Evolutionary conservation across 2,797 vertebrate species (phyloP), one percentile per base, ranked within the genome.

Genomic region (Crocodylus rhombifer): DNA sequence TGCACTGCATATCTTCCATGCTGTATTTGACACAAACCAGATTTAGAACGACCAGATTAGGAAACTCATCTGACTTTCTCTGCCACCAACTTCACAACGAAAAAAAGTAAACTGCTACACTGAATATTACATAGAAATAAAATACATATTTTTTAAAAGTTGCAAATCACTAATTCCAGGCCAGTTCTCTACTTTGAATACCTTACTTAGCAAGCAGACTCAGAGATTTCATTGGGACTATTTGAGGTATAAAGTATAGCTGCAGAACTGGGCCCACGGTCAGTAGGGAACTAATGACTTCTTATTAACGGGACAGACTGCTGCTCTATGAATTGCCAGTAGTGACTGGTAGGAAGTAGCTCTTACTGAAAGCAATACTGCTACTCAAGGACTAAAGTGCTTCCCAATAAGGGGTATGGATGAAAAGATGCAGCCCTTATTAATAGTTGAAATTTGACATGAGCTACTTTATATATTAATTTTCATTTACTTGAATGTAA

Each of bases 11-110:
- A 86, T 92, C 93, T 95, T 91, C 78, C 77, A 75, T 89, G 80
- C 85, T 28, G 55, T 51, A 81, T 94, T 95, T 95, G 93, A 96
- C 92, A 95, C 94, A 95, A 95, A 95, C 94, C 96, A 96, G 95
- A 95, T 94, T 96, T 91, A 93, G 94, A 95, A 91, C 84, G 1
- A 88, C 92, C 89, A 87, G 92, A 95, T 94, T 92, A 95, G 92
- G 92, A 96, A 97, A 95, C 91, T 93, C 94, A 90, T 95, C 93
- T 94, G 92, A 89, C 94, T 95, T 92, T 85, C 88, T 74, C 85
- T 63, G 90, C 91, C 0, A 14, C 91, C 88, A 88, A 86, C 65
- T 89, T 84, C 88, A 67, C 17, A 0, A 9, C 90, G 64, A 42
- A n/a, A 93, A 6, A 92, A 94, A 93, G 91, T 87, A 95, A 96